Conservation (phyloP, 2,797 vertebrate genomes). For the Arnoldichthys spilopterus region DNA sequence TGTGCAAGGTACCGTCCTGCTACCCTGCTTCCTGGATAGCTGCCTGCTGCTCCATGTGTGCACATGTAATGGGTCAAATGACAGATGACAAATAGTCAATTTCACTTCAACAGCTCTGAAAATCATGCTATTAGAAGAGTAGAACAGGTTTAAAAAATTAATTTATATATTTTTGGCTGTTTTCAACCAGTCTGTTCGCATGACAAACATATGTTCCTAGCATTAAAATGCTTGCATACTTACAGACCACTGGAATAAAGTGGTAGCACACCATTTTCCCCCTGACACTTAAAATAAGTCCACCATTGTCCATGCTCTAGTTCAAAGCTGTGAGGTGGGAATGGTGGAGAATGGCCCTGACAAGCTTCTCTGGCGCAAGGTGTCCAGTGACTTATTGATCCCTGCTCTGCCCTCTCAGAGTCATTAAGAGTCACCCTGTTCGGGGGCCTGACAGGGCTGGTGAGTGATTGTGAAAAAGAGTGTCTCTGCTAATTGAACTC, state of each 20-base stretch:
- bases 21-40: too few relatives aligned
- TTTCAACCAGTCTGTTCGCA: too few relatives aligned
- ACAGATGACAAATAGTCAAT: too few relatives aligned
- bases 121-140: too few relatives aligned
- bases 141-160: too few relatives aligned
- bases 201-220: not conserved
- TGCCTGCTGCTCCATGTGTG: too few relatives aligned
- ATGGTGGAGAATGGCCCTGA: not conserved
- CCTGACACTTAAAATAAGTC: not conserved
- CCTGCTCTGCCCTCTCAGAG: conserved; percentile 57
- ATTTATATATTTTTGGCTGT: too few relatives aligned
- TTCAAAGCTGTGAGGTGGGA: not conserved
- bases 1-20: too few relatives aligned
- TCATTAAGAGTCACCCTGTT: conserved; percentile 65
- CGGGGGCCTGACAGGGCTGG: conserved; percentile 56
- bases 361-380: conserved; percentile 38
- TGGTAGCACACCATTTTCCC: not conserved
- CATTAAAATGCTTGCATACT: not conserved
- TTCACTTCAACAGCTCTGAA: too few relatives aligned
- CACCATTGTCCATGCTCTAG: not conserved
- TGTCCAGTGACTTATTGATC: conserved; percentile 69
- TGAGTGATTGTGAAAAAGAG: conserved; percentile 63
- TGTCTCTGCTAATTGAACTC: conserved; percentile 66
- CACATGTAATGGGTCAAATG: too few relatives aligned
- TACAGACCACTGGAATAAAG: not conserved